Base-by-base conservation (phyloP, 1,140 invertebrate species). In the Globodera rostochiensis region DNA sequence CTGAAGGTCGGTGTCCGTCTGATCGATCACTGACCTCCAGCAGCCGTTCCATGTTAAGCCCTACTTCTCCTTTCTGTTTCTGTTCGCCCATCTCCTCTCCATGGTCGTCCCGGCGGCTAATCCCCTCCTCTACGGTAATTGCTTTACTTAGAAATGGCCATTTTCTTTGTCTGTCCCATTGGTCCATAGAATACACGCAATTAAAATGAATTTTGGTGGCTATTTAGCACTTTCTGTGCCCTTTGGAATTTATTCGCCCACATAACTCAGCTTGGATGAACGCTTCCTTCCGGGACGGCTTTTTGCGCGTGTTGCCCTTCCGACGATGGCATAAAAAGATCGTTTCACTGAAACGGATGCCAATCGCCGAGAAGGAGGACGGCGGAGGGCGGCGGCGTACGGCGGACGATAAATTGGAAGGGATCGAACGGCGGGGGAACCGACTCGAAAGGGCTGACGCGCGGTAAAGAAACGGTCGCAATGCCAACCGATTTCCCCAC, bases 61-160 rank as follows among this genome's bases (percentile, higher is more conserved):
- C 47, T 96, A 95, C 89, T 96, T 95, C 89, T 93, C 93, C 75
- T 96, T 0, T 92, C 93, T 88, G 94, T 93, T 98, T 91, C 96
- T 98, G 89, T 91, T 95, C 67, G 93, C 94, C 4, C 97, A 99
- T 90, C 94, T 95, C 8, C 77, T 78, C 25, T 78, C 77, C 66
- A 78, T 78, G 77, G 53, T 64, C 70, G 77, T 69, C 21, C 77
- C 77, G 15, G 77, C 77, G 21, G 77, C 77, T 25, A 78, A 78
- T 49, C 77, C 77, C 46, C 77, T 78, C 3, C 70, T 78, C n/a
- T 78, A 78, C 46, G 57, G 57, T 64, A 64, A 64, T 64, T 13
- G 2, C 15, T 64, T 15, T 64, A 19, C 57, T 15, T 36, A 0
- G 36, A 36, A 36, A 36, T 36, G 25, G 25, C 25, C 25, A 25